Conservation (phyloP, 2,888 invertebrate species). For the Escarpia spicata region DNA sequence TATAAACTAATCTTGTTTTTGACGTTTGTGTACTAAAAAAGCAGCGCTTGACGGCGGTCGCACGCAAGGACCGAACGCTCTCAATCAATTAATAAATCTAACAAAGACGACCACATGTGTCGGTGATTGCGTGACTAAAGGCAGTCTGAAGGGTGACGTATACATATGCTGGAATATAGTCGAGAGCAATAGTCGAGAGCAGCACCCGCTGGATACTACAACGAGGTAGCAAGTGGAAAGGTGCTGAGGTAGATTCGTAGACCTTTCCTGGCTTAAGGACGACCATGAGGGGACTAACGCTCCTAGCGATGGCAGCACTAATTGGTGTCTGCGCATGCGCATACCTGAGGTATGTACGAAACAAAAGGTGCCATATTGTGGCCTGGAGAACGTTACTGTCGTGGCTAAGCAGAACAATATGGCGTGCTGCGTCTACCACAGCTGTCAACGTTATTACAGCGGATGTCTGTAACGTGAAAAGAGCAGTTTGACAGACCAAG, state of each 20-base stretch:
- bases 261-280: background rate
- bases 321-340: slow-evolving; percentile 8
- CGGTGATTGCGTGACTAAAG: background rate
- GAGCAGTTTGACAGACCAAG: background rate
- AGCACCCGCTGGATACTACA: background rate
- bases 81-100: background rate
- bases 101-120: background rate
- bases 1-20: background rate
- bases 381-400: background rate
- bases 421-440: background rate
- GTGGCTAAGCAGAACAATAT: background rate
- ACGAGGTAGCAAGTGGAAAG: background rate
- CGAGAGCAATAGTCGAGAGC: background rate
- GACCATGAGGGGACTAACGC: background rate
- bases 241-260: background rate
- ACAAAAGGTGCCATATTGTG: too few relatives aligned
- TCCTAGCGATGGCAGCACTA: background rate
- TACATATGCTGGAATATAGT: background rate
- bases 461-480: background rate
- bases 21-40: background rate
- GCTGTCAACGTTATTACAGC: background rate
- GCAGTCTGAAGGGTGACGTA: background rate
- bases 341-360: background rate
- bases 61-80: background rate
- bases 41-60: background rate